Conservation (phyloP, 2,113 vertebrate genomes). For the Pluvialis apricaria region DNA sequence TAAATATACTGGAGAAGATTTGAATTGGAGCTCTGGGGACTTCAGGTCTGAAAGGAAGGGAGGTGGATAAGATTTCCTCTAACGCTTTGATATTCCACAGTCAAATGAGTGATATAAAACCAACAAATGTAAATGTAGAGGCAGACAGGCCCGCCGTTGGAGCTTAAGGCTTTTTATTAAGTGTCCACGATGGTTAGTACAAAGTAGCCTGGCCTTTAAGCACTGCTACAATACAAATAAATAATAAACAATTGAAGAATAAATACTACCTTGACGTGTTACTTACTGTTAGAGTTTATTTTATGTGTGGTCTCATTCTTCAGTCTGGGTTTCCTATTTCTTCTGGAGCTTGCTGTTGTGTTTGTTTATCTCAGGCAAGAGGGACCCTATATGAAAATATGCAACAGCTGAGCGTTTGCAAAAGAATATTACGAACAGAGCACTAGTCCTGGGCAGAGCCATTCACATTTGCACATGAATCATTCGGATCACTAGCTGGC, state of each 20-base stretch:
- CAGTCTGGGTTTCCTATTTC: not conserved
- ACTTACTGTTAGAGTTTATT: not conserved
- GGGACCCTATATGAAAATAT: not conserved
- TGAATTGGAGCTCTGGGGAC: not conserved
- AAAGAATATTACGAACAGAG: not conserved
- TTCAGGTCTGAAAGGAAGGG: not conserved
- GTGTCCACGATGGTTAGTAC: not conserved
- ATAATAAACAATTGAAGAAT: not conserved
- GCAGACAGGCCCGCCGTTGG: accelerated
- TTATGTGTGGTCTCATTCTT: not conserved
- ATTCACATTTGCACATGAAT: not conserved
- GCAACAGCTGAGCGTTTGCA: not conserved
- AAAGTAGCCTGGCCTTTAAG: not conserved
- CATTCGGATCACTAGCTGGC: not conserved
- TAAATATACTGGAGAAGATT: not conserved
- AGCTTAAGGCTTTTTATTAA: not conserved
- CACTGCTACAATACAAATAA: not conserved
- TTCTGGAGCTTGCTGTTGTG: not conserved
- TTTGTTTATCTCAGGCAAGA: not conserved
- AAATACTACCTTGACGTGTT: not conserved
- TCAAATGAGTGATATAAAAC: not conserved
- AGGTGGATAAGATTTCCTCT: not conserved
- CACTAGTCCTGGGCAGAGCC: not conserved
- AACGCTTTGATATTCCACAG: not conserved
- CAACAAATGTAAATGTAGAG: not conserved